These are phyloP conservation scores for Enteromius afrohamiltoni DNA, from an alignment of 2,797 vertebrate genomes.

Conservation along the genomic window DNA sequence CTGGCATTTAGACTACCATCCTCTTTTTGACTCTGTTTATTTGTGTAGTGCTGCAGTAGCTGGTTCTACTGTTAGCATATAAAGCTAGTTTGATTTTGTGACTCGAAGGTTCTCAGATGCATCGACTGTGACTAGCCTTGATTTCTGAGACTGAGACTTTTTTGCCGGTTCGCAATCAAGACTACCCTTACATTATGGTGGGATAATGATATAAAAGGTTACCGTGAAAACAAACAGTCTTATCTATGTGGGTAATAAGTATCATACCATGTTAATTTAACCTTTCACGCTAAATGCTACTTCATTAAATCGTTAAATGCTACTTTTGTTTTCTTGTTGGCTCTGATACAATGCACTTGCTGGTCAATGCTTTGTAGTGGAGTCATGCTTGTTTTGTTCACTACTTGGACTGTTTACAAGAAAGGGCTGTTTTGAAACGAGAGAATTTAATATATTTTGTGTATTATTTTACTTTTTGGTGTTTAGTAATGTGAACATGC, in stretches of 20 bases:
- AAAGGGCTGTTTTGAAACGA: slow-evolving; percentile 81
- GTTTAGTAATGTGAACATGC: slow-evolving; percentile 77
- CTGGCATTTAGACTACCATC: slow-evolving; percentile 72
- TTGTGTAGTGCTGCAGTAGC: slow-evolving; percentile 67
- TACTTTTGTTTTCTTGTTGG: slow-evolving; percentile 64
- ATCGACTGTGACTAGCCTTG: slow-evolving; percentile 59
- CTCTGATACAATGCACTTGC: slow-evolving; percentile 80
- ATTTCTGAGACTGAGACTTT: slow-evolving; percentile 48
- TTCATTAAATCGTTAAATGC: slow-evolving; percentile 37
- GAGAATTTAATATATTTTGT: slow-evolving; percentile 96
- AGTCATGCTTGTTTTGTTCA: slow-evolving; percentile 66
- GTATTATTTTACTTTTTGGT: slow-evolving; percentile 81
- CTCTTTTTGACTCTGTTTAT: slow-evolving; percentile 68
- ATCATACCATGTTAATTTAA: slow-evolving; percentile 58
- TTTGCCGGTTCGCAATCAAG: slow-evolving; percentile 64
- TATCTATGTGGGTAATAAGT: slow-evolving; percentile 70
- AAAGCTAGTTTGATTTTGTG: slow-evolving; percentile 35
- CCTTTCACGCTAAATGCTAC: slow-evolving; percentile 25
- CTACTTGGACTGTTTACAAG: slow-evolving; percentile 90
- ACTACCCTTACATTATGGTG: slow-evolving; percentile 64
- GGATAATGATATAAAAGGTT: slow-evolving; percentile 67
- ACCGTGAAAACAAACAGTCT: slow-evolving; percentile 56
- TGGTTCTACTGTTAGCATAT: slow-evolving; percentile 65
- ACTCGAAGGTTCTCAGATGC: slow-evolving; percentile 67
- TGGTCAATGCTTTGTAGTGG: slow-evolving; percentile 84